These are phyloP conservation scores for Parauchenoglanis ngamensis DNA, from an alignment of 2,797 vertebrate species.

Conservation along the genomic window DNA sequence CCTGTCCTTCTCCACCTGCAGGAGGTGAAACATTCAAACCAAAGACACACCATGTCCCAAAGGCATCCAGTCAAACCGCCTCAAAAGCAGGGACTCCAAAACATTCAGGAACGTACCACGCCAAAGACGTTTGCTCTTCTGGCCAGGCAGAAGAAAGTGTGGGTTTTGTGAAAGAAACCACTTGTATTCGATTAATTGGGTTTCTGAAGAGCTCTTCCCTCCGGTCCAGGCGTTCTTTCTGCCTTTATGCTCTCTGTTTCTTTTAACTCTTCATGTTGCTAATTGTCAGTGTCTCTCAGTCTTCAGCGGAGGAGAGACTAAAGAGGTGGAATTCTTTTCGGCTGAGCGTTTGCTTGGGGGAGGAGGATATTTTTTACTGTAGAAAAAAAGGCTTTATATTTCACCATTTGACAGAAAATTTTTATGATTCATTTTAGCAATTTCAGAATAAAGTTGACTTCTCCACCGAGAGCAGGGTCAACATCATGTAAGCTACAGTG, in stretches of 20 bases:
- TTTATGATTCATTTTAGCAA: not conserved
- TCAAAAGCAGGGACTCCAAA: not conserved
- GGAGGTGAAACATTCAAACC: not conserved
- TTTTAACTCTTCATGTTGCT: constrained; percentile 28
- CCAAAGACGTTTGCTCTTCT: not conserved
- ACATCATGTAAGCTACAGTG: not conserved
- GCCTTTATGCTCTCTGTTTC: not conserved
- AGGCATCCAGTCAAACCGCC: not conserved
- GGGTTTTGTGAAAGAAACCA: constrained; percentile 10
- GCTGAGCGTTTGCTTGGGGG: not conserved
- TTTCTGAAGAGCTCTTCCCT: constrained; percentile 16
- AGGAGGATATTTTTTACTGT: not conserved
- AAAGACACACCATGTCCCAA: not conserved
- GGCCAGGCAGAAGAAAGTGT: not conserved
- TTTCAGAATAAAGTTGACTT: not conserved
- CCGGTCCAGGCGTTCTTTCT: not conserved
- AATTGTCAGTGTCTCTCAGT: constrained; percentile 2
- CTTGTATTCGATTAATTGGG: constrained; percentile 28
- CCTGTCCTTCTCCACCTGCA: not conserved
- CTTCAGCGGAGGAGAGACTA: not conserved
- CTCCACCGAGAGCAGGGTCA: not conserved
- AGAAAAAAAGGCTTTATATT: not conserved
- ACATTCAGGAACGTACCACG: not conserved
- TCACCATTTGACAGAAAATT: not conserved
- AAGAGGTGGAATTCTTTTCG: constrained; percentile 14